Evolutionary conservation across 2,113 vertebrate genomes (phyloP).

Genomic region (Trinectes maculatus): DNA sequence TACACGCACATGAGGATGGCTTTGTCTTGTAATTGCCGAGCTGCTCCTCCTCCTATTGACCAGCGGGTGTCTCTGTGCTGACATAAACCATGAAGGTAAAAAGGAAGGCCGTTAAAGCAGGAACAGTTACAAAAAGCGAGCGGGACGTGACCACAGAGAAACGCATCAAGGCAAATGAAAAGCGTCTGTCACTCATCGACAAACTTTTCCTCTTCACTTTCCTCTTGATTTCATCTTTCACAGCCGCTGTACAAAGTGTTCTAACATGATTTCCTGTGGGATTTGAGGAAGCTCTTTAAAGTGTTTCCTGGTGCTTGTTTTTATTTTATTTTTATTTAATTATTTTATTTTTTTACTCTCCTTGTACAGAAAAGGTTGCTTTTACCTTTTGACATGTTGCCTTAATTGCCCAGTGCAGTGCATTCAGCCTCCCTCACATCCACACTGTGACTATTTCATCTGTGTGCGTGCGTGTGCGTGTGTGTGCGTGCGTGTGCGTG

Average conservation of each 20-base stretch:
- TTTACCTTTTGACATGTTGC: slow-evolving; percentile 67
- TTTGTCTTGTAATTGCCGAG: slow-evolving; percentile 7
- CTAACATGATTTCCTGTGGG: slow-evolving; percentile 23
- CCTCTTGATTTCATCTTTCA: slow-evolving; percentile 15
- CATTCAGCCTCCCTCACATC: slow-evolving; percentile 46
- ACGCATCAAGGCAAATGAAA: slow-evolving; percentile 2
- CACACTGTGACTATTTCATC: slow-evolving; percentile 71
- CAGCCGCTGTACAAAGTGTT: slow-evolving; percentile 15
- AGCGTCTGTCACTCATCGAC: neutral
- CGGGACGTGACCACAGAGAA: slow-evolving; percentile 12
- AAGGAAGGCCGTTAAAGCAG: slow-evolving; percentile 24
- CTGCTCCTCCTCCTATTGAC: slow-evolving; percentile 46
- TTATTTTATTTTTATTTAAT: slow-evolving; percentile 17
- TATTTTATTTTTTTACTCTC: slow-evolving; percentile 31
- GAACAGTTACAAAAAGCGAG: slow-evolving; percentile 3
- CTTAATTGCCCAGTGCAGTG: slow-evolving; percentile 74
- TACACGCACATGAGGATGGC: slow-evolving; percentile 7
- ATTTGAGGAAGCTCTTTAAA: slow-evolving; percentile 4
- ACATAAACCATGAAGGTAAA: neutral
- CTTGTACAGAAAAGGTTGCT: slow-evolving; percentile 53
- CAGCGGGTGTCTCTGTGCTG: slow-evolving; percentile 51
- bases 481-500: no score
- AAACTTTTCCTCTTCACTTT: slow-evolving; percentile 5
- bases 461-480: no score
- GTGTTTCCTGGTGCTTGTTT: slow-evolving; percentile 41